These are phyloP conservation scores for Glossosoma conforme DNA, from an alignment of 1,140 invertebrate genomes.

Conservation along the genomic window DNA sequence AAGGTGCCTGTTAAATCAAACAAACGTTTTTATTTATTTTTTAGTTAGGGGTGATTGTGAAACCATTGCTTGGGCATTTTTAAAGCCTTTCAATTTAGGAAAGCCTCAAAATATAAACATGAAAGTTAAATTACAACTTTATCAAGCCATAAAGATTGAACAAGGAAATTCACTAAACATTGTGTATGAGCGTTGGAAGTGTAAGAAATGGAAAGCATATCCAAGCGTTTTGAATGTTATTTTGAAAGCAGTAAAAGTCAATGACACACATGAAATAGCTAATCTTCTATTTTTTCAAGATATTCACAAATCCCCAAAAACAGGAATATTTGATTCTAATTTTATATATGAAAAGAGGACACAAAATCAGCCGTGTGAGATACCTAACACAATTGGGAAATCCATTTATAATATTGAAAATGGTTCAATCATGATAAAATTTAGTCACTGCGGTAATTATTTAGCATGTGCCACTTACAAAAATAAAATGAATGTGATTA, in stretches of 20 bases:
- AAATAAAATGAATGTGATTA: slow-evolving; percentile 30
- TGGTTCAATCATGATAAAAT: slow-evolving; percentile 35
- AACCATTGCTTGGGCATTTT: slow-evolving; percentile 36
- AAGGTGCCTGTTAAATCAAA: too few species aligned
- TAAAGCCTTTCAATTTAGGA: slow-evolving; percentile 32
- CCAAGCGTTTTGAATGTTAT: slow-evolving; percentile 34
- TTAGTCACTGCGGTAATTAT: slow-evolving; percentile 35
- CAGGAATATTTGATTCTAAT: background rate
- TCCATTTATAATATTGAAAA: slow-evolving; percentile 30
- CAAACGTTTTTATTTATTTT: slow-evolving; percentile 20
- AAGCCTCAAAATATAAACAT: slow-evolving; percentile 30
- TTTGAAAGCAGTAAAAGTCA: slow-evolving; percentile 27
- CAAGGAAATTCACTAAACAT: slow-evolving; percentile 17
- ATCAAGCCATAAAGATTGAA: slow-evolving; percentile 28
- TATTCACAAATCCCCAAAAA: slow-evolving; percentile 7
- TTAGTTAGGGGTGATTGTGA: slow-evolving; percentile 28
- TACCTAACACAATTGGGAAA: slow-evolving; percentile 33
- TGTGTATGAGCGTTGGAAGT: slow-evolving; percentile 34
- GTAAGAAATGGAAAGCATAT: slow-evolving; percentile 34
- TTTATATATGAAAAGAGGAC: slow-evolving; percentile 7
- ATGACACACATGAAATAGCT: slow-evolving; percentile 12
- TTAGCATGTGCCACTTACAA: slow-evolving; percentile 33
- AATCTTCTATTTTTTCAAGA: slow-evolving; percentile 30
- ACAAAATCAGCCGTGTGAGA: slow-evolving; percentile 26
- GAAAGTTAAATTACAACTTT: slow-evolving; percentile 35